Base-by-base conservation (phyloP, 1,140 invertebrate genomes). In the Drosophila lacteicornis region DNA sequence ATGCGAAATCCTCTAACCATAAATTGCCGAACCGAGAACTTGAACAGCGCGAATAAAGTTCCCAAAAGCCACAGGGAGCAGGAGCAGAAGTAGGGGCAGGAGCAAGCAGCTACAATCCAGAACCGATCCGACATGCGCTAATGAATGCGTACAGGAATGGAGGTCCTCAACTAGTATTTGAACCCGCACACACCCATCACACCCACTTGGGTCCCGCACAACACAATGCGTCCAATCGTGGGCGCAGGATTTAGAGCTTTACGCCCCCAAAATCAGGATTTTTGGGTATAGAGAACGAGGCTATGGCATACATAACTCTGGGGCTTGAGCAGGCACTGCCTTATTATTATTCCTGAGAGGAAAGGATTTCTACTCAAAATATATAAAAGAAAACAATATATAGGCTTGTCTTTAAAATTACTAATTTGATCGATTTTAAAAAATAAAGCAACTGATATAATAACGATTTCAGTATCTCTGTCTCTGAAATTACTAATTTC, bases 1-100 rank as follows among this genome's bases (percentile, higher is more conserved):
- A 84, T 88, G 84, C 58, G 63, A 80, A 84, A 79, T 90, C 77
- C 70, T 63, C 84, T 90, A 88, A 81, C 85, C 85, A 90, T 88
- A 88, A 88, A 90, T 88, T 90, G 66, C 74, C 81, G 62, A 88
- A 73, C 68, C 76, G 30, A 83, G 82, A 87, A 77, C 79, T 87
- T 79, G 50, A 80, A 79, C 80, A 65, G 56, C 59, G 51, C 43
- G 69, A 56, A 59, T 55, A 59, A 58, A 71, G 69, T 71, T 73
- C n/a, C 50, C 49, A 25, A 58, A 71, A 60, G 69, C 69, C 33
- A 42, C 38, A 38, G 5, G 2, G 19, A 19, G 17, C 6, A 22
- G 22, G 30, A 30, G 33, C 13, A 17, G 12, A 42, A 19, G 19
- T 1, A 19, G 2, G n/a, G n/a, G 17, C 6, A 22, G 22, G 30